These are phyloP conservation scores for Chaetoderma sp. DNA, from an alignment of 2,888 invertebrate genomes.

Conservation along the genomic window DNA sequence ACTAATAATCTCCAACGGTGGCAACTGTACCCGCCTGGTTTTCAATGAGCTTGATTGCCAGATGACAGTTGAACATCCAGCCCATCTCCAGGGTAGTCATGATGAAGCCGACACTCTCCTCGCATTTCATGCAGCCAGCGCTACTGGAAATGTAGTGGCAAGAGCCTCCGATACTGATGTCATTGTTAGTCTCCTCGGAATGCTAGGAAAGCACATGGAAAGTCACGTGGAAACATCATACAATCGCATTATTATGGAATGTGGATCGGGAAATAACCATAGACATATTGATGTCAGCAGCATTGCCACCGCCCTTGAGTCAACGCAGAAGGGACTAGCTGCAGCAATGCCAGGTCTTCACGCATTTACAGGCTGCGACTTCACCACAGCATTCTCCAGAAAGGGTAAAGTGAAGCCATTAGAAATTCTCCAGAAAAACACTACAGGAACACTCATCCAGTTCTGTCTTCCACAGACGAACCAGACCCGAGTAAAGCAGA, in stretches of 20 bases:
- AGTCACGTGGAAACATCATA: background rate
- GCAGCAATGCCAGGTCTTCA: slow-evolving; percentile 8
- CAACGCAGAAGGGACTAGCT: slow-evolving; percentile 6
- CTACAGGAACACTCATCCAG: background rate
- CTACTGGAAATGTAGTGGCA: slow-evolving; percentile 7
- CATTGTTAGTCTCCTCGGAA: slow-evolving; percentile 19
- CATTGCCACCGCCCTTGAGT: background rate
- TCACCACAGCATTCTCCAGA: slow-evolving; percentile 10
- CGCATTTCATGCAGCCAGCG: slow-evolving; percentile 15
- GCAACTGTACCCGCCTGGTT: background rate
- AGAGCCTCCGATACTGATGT: slow-evolving; percentile 26
- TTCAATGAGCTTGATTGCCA: background rate
- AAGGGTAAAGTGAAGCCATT: slow-evolving; percentile 13
- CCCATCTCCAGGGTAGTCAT: slow-evolving; percentile 12
- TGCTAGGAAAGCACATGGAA: background rate
- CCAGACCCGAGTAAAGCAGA: slow-evolving; percentile 8
- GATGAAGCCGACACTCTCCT: slow-evolving; percentile 20
- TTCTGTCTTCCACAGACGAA: slow-evolving; percentile 5
- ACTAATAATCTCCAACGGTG: slow-evolving; percentile 10
- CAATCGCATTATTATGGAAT: slow-evolving; percentile 14
- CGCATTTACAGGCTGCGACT: slow-evolving; percentile 12
- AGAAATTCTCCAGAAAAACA: slow-evolving; percentile 1
- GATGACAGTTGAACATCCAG: slow-evolving; percentile 8
- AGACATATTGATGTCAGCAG: background rate
- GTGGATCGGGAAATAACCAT: slow-evolving; percentile 6